These are phyloP conservation scores for Onychomys arenicola DNA, from an alignment of 2,797 vertebrate species.

Conservation along the genomic window DNA sequence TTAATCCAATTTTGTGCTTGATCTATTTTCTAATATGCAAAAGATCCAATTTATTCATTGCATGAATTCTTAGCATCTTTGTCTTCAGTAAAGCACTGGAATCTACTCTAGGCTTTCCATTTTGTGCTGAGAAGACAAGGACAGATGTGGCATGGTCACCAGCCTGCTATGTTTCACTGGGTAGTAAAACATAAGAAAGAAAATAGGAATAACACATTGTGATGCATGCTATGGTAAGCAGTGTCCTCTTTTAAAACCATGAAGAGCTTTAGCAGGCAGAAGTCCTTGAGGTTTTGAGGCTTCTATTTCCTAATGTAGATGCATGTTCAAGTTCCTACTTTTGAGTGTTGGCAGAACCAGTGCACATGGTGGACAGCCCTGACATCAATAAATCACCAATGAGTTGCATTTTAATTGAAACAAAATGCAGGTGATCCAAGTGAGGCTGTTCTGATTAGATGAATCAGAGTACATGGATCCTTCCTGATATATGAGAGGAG, in stretches of 20 bases:
- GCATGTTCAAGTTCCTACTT: background rate
- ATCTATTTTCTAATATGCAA: slow-evolving; percentile 67
- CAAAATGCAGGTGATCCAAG: background rate
- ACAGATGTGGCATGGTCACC: background rate
- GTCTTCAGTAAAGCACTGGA: background rate
- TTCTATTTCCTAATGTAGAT: background rate
- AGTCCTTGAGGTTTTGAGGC: background rate
- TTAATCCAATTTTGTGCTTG: slow-evolving; percentile 62
- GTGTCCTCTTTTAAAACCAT: background rate
- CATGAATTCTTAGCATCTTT: slow-evolving; percentile 18
- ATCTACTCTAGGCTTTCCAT: slow-evolving; percentile 29
- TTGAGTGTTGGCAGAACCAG: background rate
- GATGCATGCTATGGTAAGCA: background rate
- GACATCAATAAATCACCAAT: background rate
- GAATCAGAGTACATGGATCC: background rate
- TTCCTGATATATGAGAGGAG: background rate
- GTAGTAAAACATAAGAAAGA: background rate
- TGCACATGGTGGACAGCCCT: background rate
- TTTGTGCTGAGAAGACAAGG: slow-evolving; percentile 33
- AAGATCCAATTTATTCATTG: slow-evolving; percentile 54
- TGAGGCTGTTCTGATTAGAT: background rate
- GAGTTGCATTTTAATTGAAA: slow-evolving; percentile 23
- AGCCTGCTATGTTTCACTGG: background rate
- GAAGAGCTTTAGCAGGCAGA: background rate
- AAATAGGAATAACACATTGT: background rate